Evolutionary conservation across 2,888 invertebrate genomes (phyloP).

Genomic region (Dione vanillae): DNA sequence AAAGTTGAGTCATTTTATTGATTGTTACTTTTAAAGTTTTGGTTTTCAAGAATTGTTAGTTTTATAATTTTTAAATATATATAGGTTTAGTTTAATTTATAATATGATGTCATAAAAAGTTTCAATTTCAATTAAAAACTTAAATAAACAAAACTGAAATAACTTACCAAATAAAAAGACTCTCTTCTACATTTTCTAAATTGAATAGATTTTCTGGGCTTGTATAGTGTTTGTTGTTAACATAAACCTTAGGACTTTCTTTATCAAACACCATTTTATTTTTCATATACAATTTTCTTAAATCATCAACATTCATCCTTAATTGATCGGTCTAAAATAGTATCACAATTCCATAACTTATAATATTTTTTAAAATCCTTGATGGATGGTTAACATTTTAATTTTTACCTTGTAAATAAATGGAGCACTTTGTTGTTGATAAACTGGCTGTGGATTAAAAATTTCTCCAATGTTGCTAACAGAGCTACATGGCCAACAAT

Average conservation of each 20-base stretch:
- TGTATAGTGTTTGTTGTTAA: conserved; percentile 65
- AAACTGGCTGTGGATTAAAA: conserved; percentile 76
- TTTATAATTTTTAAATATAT: no score
- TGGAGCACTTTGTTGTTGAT: conserved; percentile 71
- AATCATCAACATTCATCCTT: conserved; percentile 77
- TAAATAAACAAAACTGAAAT: conserved; percentile 47
- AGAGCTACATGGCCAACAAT: conserved; percentile 92
- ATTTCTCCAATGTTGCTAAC: conserved; percentile 88
- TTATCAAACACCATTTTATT: conserved; percentile 85
- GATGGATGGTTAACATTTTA: conserved; percentile 48
- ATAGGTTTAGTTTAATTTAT: no score
- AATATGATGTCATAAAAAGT: no score
- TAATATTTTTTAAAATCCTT: not conserved
- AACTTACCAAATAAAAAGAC: conserved; percentile 68
- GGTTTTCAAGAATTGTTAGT: no score
- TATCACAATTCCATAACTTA: conserved; percentile 29
- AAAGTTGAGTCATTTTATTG: no score
- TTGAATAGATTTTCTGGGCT: conserved; percentile 68
- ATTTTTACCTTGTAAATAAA: conserved; percentile 85
- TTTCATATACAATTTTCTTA: conserved; percentile 84
- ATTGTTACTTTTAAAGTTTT: no score
- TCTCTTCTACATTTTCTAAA: conserved; percentile 52
- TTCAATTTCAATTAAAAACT: no score
- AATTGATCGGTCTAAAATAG: conserved; percentile 84
- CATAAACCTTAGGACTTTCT: conserved; percentile 85